Evolutionary conservation across 2,797 vertebrate genomes (phyloP).

Genomic region (Poecile montanus): DNA sequence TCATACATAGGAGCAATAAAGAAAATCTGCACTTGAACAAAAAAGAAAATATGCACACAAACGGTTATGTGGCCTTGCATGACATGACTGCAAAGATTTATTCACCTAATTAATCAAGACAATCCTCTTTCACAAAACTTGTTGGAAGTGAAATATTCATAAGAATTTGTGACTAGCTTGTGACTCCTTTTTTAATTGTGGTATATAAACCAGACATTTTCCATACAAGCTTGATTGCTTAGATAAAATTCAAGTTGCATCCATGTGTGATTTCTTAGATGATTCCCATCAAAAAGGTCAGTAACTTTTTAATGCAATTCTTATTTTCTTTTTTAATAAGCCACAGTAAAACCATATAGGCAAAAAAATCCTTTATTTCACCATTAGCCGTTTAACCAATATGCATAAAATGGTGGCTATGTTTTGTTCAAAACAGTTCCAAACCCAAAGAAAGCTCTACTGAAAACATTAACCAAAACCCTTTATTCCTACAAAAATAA

Average conservation of each 20-base stretch:
- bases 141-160: neutral
- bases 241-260: neutral
- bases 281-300: neutral
- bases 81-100: neutral
- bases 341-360: conserved; percentile 23
- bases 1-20: neutral
- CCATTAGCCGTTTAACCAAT: conserved; percentile 23
- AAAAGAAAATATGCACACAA: neutral
- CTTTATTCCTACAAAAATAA: conserved; percentile 69
- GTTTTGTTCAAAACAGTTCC: conserved; percentile 20
- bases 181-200: neutral
- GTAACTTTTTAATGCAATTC: neutral
- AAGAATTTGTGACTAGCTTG: neutral
- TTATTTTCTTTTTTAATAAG: conserved; percentile 6
- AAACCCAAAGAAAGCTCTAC: conserved; percentile 25
- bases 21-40: neutral
- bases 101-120: neutral
- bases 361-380: conserved; percentile 68
- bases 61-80: neutral
- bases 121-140: neutral
- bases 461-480: conserved; percentile 7
- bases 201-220: neutral
- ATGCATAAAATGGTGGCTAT: conserved; percentile 6
- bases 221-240: neutral
- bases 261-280: neutral